A percentile compares a stretch with the other conserved stretches of the same genome.
These are phyloP conservation scores for Rhagonycha lutea DNA, from an alignment of 2,888 invertebrate genomes.

Conservation along the genomic window DNA sequence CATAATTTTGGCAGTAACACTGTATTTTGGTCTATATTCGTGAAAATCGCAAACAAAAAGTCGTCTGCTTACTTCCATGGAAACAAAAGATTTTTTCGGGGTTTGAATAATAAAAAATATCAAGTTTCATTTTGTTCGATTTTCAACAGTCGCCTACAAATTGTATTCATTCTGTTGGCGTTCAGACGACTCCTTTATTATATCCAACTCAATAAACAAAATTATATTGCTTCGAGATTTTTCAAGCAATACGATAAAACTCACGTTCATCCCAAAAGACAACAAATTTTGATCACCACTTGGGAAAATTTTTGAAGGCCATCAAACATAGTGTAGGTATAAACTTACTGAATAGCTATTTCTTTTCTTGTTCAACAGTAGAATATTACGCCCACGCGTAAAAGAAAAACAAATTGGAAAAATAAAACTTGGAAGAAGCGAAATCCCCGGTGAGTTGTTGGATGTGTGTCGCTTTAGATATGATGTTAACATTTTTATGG, in stretches of 20 bases:
- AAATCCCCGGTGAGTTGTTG: neutral
- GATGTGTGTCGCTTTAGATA: neutral
- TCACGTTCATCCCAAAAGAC: neutral
- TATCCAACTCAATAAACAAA: neutral
- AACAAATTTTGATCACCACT: neutral
- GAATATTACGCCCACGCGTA: neutral
- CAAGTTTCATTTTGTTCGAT: neutral
- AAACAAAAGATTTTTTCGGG: neutral
- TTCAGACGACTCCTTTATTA: neutral
- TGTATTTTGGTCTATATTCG: too few species aligned
- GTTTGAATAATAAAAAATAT: neutral
- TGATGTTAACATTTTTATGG: neutral
- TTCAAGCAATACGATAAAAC: neutral
- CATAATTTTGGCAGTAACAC: too few species aligned
- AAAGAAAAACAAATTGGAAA: neutral
- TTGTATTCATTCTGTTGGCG: neutral
- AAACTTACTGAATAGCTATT: neutral
- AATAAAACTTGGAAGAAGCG: neutral
- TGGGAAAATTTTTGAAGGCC: neutral
- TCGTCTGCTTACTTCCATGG: neutral
- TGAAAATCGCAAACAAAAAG: neutral
- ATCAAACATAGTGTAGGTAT: neutral
- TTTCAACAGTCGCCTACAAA: neutral
- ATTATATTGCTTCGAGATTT: neutral
- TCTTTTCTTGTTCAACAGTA: neutral